Percentiles rank a stretch among this genome's conserved stretches.
These are phyloP conservation scores for Chrysodeixis includens DNA, from an alignment of 2,888 invertebrate genomes.

Conservation along the genomic window DNA sequence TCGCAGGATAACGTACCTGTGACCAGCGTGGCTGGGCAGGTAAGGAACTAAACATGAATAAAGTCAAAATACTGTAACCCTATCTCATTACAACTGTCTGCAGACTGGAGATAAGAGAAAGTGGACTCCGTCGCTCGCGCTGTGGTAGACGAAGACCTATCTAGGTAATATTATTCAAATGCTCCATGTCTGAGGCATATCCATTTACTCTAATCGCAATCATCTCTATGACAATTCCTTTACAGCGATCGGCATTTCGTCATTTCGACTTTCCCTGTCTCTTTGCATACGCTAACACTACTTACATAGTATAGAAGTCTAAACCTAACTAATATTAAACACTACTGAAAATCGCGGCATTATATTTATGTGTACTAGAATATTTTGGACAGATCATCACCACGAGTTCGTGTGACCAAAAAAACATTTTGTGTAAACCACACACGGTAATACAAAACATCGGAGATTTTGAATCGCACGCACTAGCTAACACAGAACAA, in stretches of 20 bases:
- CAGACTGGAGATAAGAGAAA: slow-evolving; percentile 22
- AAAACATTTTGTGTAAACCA: slow-evolving; percentile 65
- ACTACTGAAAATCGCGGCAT: slow-evolving; percentile 62
- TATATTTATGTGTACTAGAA: slow-evolving; percentile 56
- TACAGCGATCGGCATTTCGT: slow-evolving; percentile 55
- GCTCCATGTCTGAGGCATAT: slow-evolving; percentile 35
- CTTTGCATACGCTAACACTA: slow-evolving; percentile 60
- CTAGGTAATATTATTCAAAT: slow-evolving; percentile 1
- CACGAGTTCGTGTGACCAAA: slow-evolving; percentile 73
- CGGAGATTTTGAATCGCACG: slow-evolving; percentile 49
- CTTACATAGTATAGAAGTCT: slow-evolving; percentile 61
- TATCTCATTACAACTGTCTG: slow-evolving; percentile 31
- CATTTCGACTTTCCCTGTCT: slow-evolving; percentile 61
- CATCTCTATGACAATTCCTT: slow-evolving; percentile 50
- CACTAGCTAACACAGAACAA: slow-evolving; percentile 32
- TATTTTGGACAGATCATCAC: slow-evolving; percentile 84
- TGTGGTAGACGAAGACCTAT: slow-evolving; percentile 14
- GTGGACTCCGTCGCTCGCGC: background rate
- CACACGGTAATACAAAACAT: slow-evolving; percentile 66
- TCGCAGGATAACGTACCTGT: slow-evolving; percentile 56
- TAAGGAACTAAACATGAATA: slow-evolving; percentile 77
- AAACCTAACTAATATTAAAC: slow-evolving; percentile 64
- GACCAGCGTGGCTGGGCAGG: slow-evolving; percentile 38
- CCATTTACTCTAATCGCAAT: slow-evolving; percentile 37
- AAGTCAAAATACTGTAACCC: slow-evolving; percentile 80